Base-by-base conservation (phyloP, 2,113 vertebrate genomes). In the Vulpes ferrilata region DNA sequence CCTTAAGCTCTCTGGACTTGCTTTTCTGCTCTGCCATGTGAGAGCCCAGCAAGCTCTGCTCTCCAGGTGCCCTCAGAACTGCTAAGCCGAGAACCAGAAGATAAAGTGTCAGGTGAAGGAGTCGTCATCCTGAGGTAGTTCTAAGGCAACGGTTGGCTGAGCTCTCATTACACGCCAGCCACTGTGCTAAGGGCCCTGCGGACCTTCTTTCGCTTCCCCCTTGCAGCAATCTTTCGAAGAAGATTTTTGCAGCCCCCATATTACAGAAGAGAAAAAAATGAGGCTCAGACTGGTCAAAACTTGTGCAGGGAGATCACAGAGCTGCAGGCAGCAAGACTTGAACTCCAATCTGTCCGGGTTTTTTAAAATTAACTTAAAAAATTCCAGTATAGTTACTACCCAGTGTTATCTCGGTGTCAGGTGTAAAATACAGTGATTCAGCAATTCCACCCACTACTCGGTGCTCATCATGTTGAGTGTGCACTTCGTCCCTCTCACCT, bases 231-330 rank as follows among this genome's bases (percentile, higher is more conserved):
- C 17, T 81, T 84, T 23, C 35, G 19, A 93, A 78, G 74, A 84
- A 90, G 64, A 85, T 53, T 86, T 79, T 11, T 90, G 78, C 13
- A 55, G 48, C 4, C 55, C 55, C 51, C 13, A 22, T 51, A 48
- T 67, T 59, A 87, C 74, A 55, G 62, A 93, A 62, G 71, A 89
- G 38, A 95, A 94, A 95, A 94, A 86, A 81, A 48, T 4, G 85
- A 93, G 55, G 11, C 22, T 81, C 35, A 60, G 83, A 80, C 20
- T 88, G 43, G 30, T 81, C 27, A 76, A 55, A 92, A 81, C 35
- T 65, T 81, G 30, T 16, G 25, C 88, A 88, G 32, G 35, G 19
- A 78, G n/a, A 59, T 60, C 32, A 67, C 15, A 27, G 59, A 87
- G 53, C 64, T 76, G 10, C 25, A 96, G 93, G 23, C 20, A 11